These are phyloP conservation scores for Bostrychus sinensis DNA, from an alignment of 2,113 vertebrate species.

Conservation along the genomic window DNA sequence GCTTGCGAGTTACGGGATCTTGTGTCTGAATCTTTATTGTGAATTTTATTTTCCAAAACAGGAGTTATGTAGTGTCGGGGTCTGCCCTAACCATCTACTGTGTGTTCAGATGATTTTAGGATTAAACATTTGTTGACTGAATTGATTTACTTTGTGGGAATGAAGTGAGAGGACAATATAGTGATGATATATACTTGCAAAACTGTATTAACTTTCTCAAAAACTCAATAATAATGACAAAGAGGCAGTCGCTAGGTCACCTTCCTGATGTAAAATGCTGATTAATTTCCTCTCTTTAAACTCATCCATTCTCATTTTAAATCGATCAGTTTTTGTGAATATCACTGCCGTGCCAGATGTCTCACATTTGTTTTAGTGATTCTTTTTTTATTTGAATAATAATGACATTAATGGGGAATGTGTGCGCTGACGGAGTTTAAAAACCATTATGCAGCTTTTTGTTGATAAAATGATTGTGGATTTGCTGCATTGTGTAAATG, in stretches of 20 bases:
- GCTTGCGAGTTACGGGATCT: too few species aligned
- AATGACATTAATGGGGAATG: constrained; percentile 9
- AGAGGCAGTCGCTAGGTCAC: background rate
- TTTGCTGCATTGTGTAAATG: constrained; percentile 11
- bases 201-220: too few species aligned
- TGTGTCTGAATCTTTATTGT: too few species aligned
- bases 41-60: too few species aligned
- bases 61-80: too few species aligned
- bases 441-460: constrained; percentile 23
- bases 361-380: constrained; percentile 24
- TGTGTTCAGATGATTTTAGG: too few species aligned
- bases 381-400: constrained; percentile 24
- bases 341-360: constrained; percentile 23
- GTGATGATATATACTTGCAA: too few species aligned
- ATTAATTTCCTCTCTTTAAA: constrained; percentile 36
- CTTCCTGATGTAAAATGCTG: constrained; percentile 25
- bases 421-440: constrained; percentile 12
- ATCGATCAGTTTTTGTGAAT: constrained; percentile 30
- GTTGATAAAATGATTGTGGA: constrained; percentile 16
- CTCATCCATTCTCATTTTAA: constrained; percentile 49
- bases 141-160: too few species aligned
- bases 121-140: too few species aligned
- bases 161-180: too few species aligned
- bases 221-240: background rate
- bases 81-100: too few species aligned